Conservation (phyloP, 2,113 vertebrate species). For the Hippocampus guttulatus region DNA sequence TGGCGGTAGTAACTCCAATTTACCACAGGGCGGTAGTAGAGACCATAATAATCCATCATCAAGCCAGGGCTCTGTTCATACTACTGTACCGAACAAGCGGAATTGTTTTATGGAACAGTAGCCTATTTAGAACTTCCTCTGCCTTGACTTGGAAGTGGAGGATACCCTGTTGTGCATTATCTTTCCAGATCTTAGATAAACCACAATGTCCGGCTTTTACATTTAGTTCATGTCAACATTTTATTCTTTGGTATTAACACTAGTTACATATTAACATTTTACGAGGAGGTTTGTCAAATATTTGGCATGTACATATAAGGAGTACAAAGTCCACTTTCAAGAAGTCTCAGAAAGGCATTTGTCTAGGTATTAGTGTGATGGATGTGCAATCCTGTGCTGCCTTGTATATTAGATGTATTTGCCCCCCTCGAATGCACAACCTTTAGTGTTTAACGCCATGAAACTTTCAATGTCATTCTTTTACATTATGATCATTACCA, state of each 20-base stretch:
- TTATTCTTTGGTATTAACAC: constrained; percentile 61
- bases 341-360: constrained; percentile 4
- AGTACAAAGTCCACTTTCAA: constrained; percentile 17
- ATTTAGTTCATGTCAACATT: constrained; percentile 33
- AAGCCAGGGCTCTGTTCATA: neutral
- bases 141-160: neutral
- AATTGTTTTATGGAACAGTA: neutral
- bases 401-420: neutral
- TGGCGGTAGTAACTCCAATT: neutral
- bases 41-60: neutral
- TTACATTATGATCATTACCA: neutral
- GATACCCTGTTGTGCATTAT: neutral
- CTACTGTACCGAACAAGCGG: neutral
- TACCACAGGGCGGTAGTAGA: constrained; percentile 45
- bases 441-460: constrained; percentile 14
- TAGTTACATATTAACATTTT: constrained; percentile 60
- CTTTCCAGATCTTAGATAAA: neutral
- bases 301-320: constrained; percentile 33
- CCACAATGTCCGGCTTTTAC: neutral
- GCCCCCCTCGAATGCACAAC: constrained; percentile 10
- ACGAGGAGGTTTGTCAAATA: constrained; percentile 17
- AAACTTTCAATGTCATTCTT: constrained; percentile 5
- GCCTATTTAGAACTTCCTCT: neutral
- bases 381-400: constrained; percentile 7
- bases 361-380: constrained; percentile 1